Conservation (phyloP, 1,140 invertebrate species). For the Onthophagus taurus region DNA sequence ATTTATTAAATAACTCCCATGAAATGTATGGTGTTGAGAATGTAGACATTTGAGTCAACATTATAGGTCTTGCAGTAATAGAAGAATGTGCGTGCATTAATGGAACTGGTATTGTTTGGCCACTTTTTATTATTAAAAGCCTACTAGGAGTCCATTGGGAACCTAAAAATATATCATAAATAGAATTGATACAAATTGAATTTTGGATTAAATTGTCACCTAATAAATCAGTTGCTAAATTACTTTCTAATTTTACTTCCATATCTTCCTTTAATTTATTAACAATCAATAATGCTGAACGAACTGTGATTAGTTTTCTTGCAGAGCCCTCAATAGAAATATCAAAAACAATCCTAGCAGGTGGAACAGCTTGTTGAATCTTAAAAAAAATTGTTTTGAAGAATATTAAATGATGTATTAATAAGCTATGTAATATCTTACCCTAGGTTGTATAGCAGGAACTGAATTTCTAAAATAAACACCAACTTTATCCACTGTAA, state of each 20-base stretch:
- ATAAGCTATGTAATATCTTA: constrained; percentile 13
- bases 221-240: constrained; percentile 21
- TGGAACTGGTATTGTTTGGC: constrained; percentile 50
- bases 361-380: constrained; percentile 21
- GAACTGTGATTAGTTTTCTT: constrained; percentile 88
- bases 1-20: constrained; percentile 54
- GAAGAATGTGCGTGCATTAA: constrained; percentile 50
- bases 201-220: background rate
- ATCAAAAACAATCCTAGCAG: constrained; percentile 71
- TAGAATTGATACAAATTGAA: background rate
- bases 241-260: constrained; percentile 59
- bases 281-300: constrained; percentile 74
- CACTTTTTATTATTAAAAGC: constrained; percentile 25
- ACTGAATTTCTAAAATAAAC: constrained; percentile 79
- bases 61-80: constrained; percentile 43
- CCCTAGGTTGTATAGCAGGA: constrained; percentile 37
- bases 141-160: constrained; percentile 25
- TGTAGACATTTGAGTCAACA: constrained; percentile 38
- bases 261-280: constrained; percentile 68
- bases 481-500: constrained; percentile 92
- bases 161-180: constrained; percentile 4
- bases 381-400: constrained; percentile 7
- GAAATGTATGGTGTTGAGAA: constrained; percentile 53
- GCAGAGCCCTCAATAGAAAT: constrained; percentile 87
- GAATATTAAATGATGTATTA: background rate